A percentile compares a stretch with the other conserved stretches of the same genome.
phyloP scores from a whole-genome alignment of 2,797 vertebrate genomes.

The Gallinago stenura region DNA sequence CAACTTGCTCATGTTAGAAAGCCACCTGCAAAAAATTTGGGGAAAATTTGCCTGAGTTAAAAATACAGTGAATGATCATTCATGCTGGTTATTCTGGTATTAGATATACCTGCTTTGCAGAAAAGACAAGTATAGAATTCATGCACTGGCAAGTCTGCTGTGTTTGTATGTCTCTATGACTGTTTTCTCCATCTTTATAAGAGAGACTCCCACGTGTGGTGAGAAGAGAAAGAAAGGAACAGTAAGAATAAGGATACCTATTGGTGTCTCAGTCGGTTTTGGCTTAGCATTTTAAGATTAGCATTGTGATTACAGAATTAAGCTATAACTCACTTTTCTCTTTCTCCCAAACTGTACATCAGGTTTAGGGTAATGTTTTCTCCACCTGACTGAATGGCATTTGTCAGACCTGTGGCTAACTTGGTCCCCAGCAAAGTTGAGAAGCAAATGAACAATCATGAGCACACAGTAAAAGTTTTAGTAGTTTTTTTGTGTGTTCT shows the following conservation, averaged over 20 bases:
- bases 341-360: not conserved
- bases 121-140: not conserved
- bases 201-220: not conserved
- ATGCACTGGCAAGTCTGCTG: not conserved
- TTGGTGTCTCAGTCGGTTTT: not conserved
- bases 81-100: not conserved
- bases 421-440: not conserved
- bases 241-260: not conserved
- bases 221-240: not conserved
- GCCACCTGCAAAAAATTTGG: not conserved
- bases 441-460: not conserved
- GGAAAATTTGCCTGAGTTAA: not conserved
- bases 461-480: not conserved
- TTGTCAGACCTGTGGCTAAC: not conserved
- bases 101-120: not conserved
- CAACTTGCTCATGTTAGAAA: not conserved
- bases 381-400: not conserved
- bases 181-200: not conserved
- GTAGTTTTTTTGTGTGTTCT: not conserved
- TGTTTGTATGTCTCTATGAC: not conserved
- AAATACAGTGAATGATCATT: not conserved
- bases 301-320: not conserved
- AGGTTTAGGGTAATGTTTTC: not conserved
- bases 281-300: not conserved
- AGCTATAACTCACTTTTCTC: not conserved